A percentile compares a stretch with the other conserved stretches of the same genome.
Evolutionary conservation across 2,888 invertebrate genomes (phyloP).

Genomic region (Synergus umbraculus): DNA sequence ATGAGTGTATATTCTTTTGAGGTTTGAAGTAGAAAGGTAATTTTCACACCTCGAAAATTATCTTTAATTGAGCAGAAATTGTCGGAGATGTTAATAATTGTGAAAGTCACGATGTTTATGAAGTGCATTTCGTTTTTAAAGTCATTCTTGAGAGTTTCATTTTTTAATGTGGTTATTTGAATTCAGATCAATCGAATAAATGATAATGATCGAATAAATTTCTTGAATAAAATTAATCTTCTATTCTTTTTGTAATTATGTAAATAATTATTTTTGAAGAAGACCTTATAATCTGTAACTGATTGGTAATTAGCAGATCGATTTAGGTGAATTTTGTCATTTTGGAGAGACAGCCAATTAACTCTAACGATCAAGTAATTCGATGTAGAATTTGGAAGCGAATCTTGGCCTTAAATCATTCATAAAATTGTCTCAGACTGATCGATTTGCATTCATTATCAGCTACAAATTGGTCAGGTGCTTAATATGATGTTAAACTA

Average conservation of each 20-base stretch:
- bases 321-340: conserved; percentile 11
- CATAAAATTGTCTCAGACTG: conserved; percentile 9
- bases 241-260: not conserved
- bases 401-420: conserved; percentile 14
- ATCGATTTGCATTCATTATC: conserved; percentile 3
- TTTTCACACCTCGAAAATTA: not conserved
- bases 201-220: too few relatives aligned
- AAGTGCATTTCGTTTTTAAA: not conserved
- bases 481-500: not conserved
- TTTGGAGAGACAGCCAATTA: conserved; percentile 4
- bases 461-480: not conserved
- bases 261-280: too few relatives aligned
- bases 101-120: not conserved
- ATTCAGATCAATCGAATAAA: too few relatives aligned
- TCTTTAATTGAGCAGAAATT: not conserved
- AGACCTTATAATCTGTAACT: not conserved
- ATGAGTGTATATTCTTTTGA: not conserved
- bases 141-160: not conserved
- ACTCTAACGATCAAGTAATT: conserved; percentile 27
- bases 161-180: not conserved
- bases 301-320: not conserved
- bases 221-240: not conserved
- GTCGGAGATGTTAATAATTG: not conserved
- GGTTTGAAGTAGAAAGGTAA: not conserved
- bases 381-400: not conserved